Evolutionary conservation across 2,888 invertebrate genomes (phyloP), one percentile per base, ranked within the genome.

Genomic region (Clunio marinus): DNA sequence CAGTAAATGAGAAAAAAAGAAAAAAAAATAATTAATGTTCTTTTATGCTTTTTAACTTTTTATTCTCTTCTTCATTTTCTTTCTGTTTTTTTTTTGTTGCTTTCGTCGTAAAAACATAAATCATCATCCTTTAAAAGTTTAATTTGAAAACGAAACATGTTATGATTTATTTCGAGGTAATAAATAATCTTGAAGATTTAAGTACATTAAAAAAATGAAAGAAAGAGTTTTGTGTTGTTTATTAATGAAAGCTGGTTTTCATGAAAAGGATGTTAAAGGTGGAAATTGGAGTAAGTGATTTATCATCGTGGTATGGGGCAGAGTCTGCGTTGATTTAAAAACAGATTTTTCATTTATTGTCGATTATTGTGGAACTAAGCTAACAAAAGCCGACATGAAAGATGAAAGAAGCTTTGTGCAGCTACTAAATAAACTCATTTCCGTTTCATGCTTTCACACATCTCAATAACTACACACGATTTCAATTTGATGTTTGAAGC

Each of bases 131-230:
- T 62, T 37, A 62, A 62, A 62, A 62, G 62, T 62, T 62, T 62
- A 62, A 62, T 62, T 62, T 62, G 41, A 41, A 62, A 45, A 62
- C 24, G 62, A 62, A 62, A 27, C 62, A 62, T 62, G 62, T 62
- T 62, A 62, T 62, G 62, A 62, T 62, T 62, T 62, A 62, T 62
- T 62, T 62, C 62, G 41, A 32, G n/a, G 62, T 41, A 62, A 62
- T 62, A 62, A 62, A 62, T 62, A 62, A 62, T 62, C 62, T 62
- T 62, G 62, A 32, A 62, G 62, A 62, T 62, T 41, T 62, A n/a
- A 62, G 62, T 62, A 62, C 32, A 62, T 62, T 25, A 41, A 62
- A 41, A 62, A 37, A 41, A 25, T n/a, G n/a, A n/a, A n/a, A n/a
- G n/a, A n/a, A n/a, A n/a, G n/a, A n/a, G n/a, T n/a, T n/a, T n/a